Conservation (phyloP, 2,888 invertebrate species). For the Trileptium ribeirensis region DNA sequence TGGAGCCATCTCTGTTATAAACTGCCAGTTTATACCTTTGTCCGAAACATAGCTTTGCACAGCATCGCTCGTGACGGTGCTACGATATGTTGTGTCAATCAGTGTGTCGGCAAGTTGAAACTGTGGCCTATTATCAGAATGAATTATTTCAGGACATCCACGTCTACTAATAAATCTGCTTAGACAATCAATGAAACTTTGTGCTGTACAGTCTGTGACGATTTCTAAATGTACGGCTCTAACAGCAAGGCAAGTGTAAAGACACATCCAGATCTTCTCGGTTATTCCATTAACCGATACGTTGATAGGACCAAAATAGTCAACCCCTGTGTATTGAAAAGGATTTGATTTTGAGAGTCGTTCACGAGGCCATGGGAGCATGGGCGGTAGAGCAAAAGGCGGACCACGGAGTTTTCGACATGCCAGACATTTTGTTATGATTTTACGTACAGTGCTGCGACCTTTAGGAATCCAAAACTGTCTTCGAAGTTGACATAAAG, state of each 20-base stretch:
- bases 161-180: conserved; percentile 47
- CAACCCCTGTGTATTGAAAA: neutral
- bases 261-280: too few relatives aligned
- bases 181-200: conserved; percentile 45
- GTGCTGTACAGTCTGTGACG: conserved; percentile 40
- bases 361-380: neutral
- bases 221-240: conserved; percentile 23
- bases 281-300: conserved; percentile 29
- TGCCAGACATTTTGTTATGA: neutral
- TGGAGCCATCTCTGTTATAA: conserved; percentile 51
- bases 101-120: conserved; percentile 51
- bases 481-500: neutral
- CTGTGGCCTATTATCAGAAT: conserved; percentile 52
- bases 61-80: neutral
- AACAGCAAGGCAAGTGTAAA: conserved; percentile 18
- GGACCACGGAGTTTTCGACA: neutral
- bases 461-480: conserved; percentile 7
- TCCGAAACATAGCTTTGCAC: conserved; percentile 2
- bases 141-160: conserved; percentile 46
- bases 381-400: neutral
- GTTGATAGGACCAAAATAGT: conserved; percentile 10
- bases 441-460: neutral
- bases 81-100: conserved; percentile 25
- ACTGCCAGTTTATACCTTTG: conserved; percentile 42
- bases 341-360: neutral